A percentile compares a stretch with the other conserved stretches of the same genome.
Conservation (phyloP, 2,797 vertebrate species). For the Ctenosaura bakeri region DNA sequence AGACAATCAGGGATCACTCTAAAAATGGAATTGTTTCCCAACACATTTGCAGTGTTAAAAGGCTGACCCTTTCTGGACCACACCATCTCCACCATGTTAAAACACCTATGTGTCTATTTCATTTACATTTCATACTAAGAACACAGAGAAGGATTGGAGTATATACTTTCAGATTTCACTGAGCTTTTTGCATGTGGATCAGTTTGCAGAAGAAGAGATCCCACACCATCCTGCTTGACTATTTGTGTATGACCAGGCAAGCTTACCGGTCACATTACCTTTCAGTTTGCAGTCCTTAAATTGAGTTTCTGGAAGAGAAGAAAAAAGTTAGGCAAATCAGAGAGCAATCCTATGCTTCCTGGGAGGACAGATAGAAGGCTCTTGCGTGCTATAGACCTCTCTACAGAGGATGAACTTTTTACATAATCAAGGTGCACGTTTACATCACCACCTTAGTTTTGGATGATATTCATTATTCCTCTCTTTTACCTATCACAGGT, state of each 20-base stretch:
- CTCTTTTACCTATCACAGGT: constrained; percentile 78
- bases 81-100: no score
- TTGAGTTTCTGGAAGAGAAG: background rate
- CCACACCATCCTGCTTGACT: background rate
- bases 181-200: background rate
- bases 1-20: background rate
- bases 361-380: background rate
- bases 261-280: background rate
- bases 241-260: background rate
- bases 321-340: background rate
- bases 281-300: background rate
- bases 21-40: background rate
- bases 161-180: no score
- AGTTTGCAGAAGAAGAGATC: background rate
- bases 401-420: background rate
- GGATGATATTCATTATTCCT: background rate
- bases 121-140: no score
- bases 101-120: no score
- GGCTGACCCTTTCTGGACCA: background rate
- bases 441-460: background rate
- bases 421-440: background rate
- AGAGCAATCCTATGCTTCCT: background rate
- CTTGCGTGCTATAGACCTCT: background rate
- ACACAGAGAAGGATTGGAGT: no score
- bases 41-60: background rate